Conservation (phyloP, 2,113 vertebrate genomes). For the Eulacestoma nigropectus region DNA sequence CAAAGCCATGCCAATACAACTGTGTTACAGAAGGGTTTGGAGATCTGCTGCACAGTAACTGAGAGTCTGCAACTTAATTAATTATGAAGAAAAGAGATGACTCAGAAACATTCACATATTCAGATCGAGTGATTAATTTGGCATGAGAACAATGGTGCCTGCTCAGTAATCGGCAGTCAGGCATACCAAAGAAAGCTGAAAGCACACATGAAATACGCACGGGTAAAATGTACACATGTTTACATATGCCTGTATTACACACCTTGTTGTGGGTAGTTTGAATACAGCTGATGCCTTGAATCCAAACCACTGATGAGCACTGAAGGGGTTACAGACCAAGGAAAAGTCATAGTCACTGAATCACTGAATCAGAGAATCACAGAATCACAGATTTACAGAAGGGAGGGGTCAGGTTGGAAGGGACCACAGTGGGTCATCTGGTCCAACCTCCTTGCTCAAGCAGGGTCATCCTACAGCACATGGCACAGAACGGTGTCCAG, state of each 20-base stretch:
- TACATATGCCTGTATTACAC: not conserved
- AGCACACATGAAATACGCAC: not conserved
- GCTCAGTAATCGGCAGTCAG: constrained; percentile 4
- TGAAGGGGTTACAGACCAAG: constrained; percentile 27
- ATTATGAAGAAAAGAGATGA: not conserved
- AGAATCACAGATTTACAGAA: not conserved
- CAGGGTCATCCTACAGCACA: not conserved
- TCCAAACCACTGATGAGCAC: constrained; percentile 22
- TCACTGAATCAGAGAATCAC: not conserved
- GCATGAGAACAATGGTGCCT: not conserved
- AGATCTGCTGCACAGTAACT: not conserved
- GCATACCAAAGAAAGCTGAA: not conserved
- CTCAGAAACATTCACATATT: constrained; percentile 19
- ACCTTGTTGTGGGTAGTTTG: not conserved
- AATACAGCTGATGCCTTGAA: constrained; percentile 21
- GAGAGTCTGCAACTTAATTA: not conserved
- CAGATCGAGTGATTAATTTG: not conserved
- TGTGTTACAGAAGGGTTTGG: not conserved
- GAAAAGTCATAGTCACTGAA: not conserved
- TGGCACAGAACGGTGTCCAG: not conserved
- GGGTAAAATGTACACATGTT: not conserved
- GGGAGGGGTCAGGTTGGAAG: not conserved
- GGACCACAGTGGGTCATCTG: not conserved
- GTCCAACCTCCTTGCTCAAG: not conserved
- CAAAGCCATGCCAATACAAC: not conserved